Percentiles rank a stretch among this genome's conserved stretches.
Evolutionary conservation across 2,113 vertebrate species (phyloP).

Genomic region (Ptilonorhynchus violaceus): DNA sequence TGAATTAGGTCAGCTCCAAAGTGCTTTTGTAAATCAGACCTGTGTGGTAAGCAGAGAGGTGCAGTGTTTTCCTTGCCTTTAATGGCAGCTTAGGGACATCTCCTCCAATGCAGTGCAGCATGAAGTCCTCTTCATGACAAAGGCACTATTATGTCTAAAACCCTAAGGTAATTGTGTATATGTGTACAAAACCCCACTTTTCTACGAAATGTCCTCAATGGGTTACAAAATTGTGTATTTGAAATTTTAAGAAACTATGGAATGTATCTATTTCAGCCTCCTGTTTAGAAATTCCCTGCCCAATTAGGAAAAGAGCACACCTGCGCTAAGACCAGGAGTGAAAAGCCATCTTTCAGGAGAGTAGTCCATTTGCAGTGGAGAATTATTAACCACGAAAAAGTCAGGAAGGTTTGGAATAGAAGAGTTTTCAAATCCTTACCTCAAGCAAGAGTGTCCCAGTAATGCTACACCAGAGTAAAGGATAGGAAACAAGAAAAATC

Average conservation of each 20-base stretch:
- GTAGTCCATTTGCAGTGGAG: not conserved
- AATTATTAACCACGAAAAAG: not conserved
- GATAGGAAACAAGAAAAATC: not conserved
- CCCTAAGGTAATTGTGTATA: not conserved
- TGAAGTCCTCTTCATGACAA: not conserved
- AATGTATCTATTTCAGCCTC: not conserved
- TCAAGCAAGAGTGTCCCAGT: not conserved
- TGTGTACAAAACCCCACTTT: not conserved
- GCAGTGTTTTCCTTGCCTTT: not conserved
- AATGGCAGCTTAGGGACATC: not conserved
- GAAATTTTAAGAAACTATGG: not conserved
- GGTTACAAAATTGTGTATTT: not conserved
- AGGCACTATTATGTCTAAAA: not conserved
- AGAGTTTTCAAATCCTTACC: not conserved
- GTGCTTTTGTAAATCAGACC: constrained; percentile 37
- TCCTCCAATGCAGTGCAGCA: not conserved
- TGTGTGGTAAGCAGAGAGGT: not conserved
- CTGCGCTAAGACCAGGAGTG: not conserved
- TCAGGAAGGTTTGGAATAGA: not conserved
- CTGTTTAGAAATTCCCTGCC: not conserved
- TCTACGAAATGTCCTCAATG: not conserved
- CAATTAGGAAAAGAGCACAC: not conserved
- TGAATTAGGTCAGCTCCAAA: constrained; percentile 27
- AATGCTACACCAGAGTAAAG: not conserved
- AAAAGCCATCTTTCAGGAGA: not conserved